These are phyloP conservation scores for Crax fasciolata DNA, from an alignment of 2,797 vertebrate species.

Conservation along the genomic window DNA sequence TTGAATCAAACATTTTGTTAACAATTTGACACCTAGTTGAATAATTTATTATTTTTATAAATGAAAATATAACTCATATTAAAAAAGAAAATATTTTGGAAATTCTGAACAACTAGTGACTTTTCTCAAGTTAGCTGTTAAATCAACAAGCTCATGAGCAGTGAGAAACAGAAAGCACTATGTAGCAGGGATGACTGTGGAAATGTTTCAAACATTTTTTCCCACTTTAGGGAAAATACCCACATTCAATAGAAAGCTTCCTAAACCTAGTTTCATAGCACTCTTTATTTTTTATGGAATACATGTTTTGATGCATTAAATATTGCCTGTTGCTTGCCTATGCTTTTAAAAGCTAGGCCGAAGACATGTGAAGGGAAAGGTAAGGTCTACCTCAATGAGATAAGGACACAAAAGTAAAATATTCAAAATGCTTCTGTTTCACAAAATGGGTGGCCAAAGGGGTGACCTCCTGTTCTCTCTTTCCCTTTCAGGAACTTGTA, in stretches of 20 bases:
- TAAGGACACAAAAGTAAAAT: background rate
- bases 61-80: background rate
- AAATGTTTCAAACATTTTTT: slow-evolving; percentile 9
- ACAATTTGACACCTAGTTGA: slow-evolving; percentile 37
- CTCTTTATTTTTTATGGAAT: background rate
- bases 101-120: background rate
- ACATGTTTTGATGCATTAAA: background rate
- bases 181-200: background rate
- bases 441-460: background rate
- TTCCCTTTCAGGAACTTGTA: background rate
- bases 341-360: background rate
- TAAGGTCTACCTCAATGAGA: background rate
- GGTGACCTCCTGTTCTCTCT: rapidly evolving
- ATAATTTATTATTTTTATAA: slow-evolving; percentile 10
- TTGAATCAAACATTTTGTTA: slow-evolving; percentile 34
- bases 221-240: background rate
- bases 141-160: slow-evolving; percentile 30
- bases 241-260: slow-evolving; percentile 6
- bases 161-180: slow-evolving; percentile 4
- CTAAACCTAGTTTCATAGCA: background rate
- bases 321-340: background rate
- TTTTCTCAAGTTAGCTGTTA: slow-evolving; percentile 41
- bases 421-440: background rate
- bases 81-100: background rate
- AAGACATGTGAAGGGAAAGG: background rate